A percentile compares a stretch with the other conserved stretches of the same genome.
Conservation (phyloP, 2,113 vertebrate species). For the Cepphus grylle region DNA sequence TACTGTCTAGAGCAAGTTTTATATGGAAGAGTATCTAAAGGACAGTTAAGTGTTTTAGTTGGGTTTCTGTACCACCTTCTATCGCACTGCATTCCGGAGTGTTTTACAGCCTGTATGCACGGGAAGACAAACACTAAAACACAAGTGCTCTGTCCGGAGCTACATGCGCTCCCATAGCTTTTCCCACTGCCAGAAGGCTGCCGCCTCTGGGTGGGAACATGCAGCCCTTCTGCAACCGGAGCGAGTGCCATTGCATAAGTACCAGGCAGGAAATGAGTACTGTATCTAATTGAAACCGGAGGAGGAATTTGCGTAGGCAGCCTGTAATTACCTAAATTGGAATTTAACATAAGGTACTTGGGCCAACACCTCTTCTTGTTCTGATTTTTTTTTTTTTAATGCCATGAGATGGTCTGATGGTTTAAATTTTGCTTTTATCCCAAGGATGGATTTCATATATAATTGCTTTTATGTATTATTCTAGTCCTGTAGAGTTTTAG, state of each 20-base stretch:
- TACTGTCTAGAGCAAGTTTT: not conserved
- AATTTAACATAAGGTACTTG: not conserved
- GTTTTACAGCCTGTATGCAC: not conserved
- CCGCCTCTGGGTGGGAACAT: not conserved
- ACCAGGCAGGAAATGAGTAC: constrained; percentile 25
- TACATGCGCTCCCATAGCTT: not conserved
- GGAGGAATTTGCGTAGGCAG: constrained; percentile 7
- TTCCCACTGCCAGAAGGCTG: not conserved
- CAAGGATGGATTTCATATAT: not conserved
- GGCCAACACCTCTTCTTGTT: not conserved
- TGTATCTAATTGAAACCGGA: not conserved
- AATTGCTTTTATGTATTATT: not conserved
- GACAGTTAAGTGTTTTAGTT: rapidly evolving
- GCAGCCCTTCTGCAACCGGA: not conserved
- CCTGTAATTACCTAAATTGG: not conserved
- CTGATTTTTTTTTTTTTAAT: not conserved
- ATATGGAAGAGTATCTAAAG: not conserved
- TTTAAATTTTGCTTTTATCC: not conserved
- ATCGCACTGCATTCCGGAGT: not conserved
- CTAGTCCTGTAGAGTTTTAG: not conserved
- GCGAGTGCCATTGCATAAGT: not conserved
- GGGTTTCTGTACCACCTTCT: not conserved
- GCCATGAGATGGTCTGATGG: not conserved
- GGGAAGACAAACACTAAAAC: not conserved
- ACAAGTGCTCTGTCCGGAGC: not conserved